Base-by-base conservation (phyloP, 37 sponge, comb jelly and placozoan species). In the Tethya wilhelma region DNA sequence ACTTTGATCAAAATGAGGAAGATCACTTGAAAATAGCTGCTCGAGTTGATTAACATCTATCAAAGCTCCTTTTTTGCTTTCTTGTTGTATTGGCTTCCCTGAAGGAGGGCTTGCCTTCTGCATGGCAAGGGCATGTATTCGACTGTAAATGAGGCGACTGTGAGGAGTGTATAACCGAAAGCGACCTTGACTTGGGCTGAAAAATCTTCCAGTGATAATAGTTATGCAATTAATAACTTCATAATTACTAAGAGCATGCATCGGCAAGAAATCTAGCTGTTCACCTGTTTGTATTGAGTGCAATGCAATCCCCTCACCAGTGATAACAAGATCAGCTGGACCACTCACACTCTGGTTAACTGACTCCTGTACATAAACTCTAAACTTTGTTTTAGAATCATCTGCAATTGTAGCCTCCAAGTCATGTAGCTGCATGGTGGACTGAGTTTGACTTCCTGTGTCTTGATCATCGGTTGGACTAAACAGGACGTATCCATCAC, bases 141-240 rank as follows among this genome's bases (percentile, higher is more conserved):
- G 53, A 44, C 57, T 73, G 72, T 91, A 62, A 11, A 91, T 86
- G 39, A 75, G 45, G 1, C 87, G 45, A 36, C 92, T 79, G 31
- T 83, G 79, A 6, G 53, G 80, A 40, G 88, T 86, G 79, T 78
- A 83, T 42, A 91, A 86, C 43, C 68, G 83, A 64, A 91, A 91
- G 37, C 46, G 58, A n/a, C 88, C 83, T n/a, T 83, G 83, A 9
- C 92, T 87, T 30, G 92, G 86, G 29, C 73, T 63, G 55, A 83
- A 74, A 71, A 74, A 68, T 37, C 89, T 92, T 34, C 93, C 93
- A 70, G 84, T 75, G 64, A 88, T 78, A 58, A 92, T 87, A 33
- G 89, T 92, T 62, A 92, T 84, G 81, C 85, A 83, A 33, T 84
- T 84, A 65, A 75, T 92, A 23, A 80, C 73, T 41, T 89, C 93